Evolutionary conservation across 2,113 vertebrate genomes (phyloP).

Genomic region (Conger conger): DNA sequence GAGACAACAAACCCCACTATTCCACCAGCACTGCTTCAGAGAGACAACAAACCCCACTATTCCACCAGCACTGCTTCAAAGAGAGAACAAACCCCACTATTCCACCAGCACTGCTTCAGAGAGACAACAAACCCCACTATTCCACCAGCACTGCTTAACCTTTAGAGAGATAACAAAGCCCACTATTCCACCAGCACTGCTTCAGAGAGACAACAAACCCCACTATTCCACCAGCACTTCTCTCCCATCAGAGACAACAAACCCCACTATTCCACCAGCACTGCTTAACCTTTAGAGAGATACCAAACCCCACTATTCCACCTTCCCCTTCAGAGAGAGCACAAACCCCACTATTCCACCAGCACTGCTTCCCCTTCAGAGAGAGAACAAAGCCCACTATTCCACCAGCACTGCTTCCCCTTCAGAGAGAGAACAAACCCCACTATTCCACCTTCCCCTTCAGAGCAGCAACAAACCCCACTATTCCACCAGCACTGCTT

Average conservation of each 20-base stretch:
- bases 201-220: slow-evolving; percentile 41
- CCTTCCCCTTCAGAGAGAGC: slow-evolving; percentile 77
- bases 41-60: neutral
- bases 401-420: slow-evolving; percentile 69
- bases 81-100: neutral
- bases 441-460: slow-evolving; percentile 87
- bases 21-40: slow-evolving; percentile 51
- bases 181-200: slow-evolving; percentile 34
- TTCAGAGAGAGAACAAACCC: slow-evolving; percentile 41
- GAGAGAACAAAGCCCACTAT: neutral
- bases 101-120: slow-evolving; percentile 51
- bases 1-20: neutral
- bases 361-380: slow-evolving; percentile 74
- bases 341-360: neutral
- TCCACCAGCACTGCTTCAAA: slow-evolving; percentile 51
- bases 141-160: slow-evolving; percentile 52
- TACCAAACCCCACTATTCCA: slow-evolving; percentile 62
- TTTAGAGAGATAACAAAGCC: slow-evolving; percentile 40
- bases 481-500: slow-evolving; percentile 51
- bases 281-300: slow-evolving; percentile 62
- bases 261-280: neutral
- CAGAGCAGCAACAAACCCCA: neutral
- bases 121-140: neutral
- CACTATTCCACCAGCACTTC: neutral
- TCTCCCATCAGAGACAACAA: neutral